Base-by-base conservation (phyloP, 2,113 vertebrate species). In the Thalassoma bifasciatum region DNA sequence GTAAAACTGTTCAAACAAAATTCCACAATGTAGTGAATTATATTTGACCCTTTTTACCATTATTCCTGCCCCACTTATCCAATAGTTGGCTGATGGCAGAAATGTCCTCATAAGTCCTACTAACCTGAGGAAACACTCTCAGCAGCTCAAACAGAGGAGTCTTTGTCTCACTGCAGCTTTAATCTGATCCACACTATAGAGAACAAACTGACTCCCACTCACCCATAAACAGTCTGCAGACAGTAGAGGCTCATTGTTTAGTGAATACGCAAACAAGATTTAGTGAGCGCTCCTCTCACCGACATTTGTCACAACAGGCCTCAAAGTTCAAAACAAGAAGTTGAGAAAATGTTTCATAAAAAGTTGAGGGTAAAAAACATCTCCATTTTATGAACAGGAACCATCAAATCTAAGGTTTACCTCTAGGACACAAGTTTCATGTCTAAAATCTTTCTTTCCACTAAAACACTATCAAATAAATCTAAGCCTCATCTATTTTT, bases 171-270 rank as follows among this genome's bases (percentile, higher is more conserved):
- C 4, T 19, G 56, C 0, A 42, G 19, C 66, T 36, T 66, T 50
- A 23, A 22, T 60, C 59, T 60, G 26, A 66, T 24, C 40, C 52
- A 26, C 51, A 51, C 63, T 52, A 11, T n/a, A 26, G 19, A 54
- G 62, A 71, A 66, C 62, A 75, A 84, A 87, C 77, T 66, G 30
- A 74, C 81, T 84, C 78, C 85, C 71, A 76, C 85, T 4, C 2
- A 50, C 72, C 71, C 12, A 52, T 74, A 71, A 67, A 81, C 65
- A 75, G 52, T n/a, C 59, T 4, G n/a, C 60, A 67, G 71, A 23
- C 69, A 79, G 68, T 57, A 56, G 0, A 1, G 51, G 17, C 44
- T 19, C 0, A 51, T 64, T 71, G 73, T 74, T 78, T 64, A 63
- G 65, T 78, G 19, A 12, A 8, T 17, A 8, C 5, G 44, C 17